These are phyloP conservation scores for Melieria crassipennis DNA, from an alignment of 2,888 invertebrate species.

Conservation along the genomic window DNA sequence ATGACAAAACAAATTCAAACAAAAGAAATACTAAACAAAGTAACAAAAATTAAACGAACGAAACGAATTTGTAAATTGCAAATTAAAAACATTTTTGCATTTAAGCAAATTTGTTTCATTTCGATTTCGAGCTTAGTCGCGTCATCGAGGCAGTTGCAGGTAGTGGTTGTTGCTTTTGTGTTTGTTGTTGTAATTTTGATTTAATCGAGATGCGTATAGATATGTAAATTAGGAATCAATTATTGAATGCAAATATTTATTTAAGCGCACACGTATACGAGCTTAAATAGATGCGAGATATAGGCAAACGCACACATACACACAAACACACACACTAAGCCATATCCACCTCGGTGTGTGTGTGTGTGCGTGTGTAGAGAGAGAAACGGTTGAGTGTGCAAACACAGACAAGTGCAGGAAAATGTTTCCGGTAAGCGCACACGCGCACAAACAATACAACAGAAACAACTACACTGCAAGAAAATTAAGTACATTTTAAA, in stretches of 20 bases:
- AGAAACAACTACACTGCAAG: no score
- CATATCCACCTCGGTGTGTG: not conserved
- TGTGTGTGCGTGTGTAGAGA: not conserved
- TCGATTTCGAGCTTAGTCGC: no score
- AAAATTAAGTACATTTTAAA: no score
- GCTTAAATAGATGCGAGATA: not conserved
- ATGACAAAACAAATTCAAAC: no score
- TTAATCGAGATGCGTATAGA: constrained; percentile 3
- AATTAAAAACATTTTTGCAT: no score
- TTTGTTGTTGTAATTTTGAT: not conserved
- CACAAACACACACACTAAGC: not conserved
- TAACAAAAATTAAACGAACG: no score
- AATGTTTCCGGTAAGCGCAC: not conserved
- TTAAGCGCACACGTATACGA: not conserved
- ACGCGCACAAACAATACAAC: no score
- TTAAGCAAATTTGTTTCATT: no score
- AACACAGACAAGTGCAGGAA: not conserved
- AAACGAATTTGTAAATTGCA: no score
- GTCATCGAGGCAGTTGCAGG: not conserved
- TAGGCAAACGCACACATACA: not conserved
- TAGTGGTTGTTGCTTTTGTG: not conserved
- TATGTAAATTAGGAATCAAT: constrained; percentile 21
- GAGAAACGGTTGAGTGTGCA: not conserved
- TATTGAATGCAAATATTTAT: constrained; percentile 30
- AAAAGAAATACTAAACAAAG: no score